Percentiles rank a stretch among this genome's conserved stretches.
phyloP scores from a whole-genome alignment of 2,113 vertebrate genomes.

The Nycticorax nycticorax region DNA sequence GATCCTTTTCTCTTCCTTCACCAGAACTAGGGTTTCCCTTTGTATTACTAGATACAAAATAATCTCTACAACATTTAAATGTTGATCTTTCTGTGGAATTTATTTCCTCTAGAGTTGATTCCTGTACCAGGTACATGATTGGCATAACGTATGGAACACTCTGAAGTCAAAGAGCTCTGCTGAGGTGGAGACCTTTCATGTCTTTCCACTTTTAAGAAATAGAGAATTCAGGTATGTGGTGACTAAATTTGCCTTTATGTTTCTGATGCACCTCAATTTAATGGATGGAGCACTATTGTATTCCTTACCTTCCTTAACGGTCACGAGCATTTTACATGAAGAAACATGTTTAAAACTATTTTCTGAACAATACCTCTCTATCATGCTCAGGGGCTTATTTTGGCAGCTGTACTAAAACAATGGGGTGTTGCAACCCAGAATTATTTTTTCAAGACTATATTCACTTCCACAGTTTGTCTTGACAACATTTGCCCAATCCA shows the following conservation, averaged over 20 bases:
- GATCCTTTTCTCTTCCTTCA: neutral
- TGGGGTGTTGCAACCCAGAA: neutral
- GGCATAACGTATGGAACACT: neutral
- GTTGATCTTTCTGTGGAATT: neutral
- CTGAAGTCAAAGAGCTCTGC: neutral
- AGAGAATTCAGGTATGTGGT: neutral
- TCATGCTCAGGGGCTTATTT: neutral
- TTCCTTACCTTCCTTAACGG: neutral
- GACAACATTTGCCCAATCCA: neutral
- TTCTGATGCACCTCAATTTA: neutral
- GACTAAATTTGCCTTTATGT: neutral
- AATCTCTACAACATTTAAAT: neutral
- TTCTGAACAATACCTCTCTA: neutral
- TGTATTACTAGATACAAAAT: neutral
- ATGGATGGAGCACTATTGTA: neutral
- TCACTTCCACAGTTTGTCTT: neutral
- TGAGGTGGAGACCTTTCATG: neutral
- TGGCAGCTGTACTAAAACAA: neutral
- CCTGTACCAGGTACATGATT: neutral
- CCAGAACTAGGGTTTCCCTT: neutral
- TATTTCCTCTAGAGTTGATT: neutral
- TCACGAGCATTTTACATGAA: neutral
- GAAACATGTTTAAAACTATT: neutral
- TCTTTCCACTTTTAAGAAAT: neutral
- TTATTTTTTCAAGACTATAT: neutral